Base-by-base conservation (phyloP, 2,797 vertebrate genomes). In the Pelobates cultripes region DNA sequence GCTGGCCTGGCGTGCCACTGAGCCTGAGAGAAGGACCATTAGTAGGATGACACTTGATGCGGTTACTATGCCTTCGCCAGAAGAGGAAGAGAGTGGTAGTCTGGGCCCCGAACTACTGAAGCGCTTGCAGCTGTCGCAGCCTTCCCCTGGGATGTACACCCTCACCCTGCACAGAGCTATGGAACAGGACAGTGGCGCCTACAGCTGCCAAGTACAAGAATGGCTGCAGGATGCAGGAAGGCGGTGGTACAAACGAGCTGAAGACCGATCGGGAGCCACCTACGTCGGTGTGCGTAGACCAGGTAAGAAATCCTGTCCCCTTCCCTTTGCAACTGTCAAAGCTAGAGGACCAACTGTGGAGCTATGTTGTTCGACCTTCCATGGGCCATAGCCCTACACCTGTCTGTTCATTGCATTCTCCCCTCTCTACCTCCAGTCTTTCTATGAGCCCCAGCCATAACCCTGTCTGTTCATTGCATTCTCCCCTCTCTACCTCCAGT, bases 151-250 rank as follows among this genome's bases (percentile, higher is more conserved):
- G 0, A 87, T 90, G 51, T 94, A 88, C 86, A 87, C 92, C 40
- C 95, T 99, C 82, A 96, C 94, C 3, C 92, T 99, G 82, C 96
- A 96, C 88, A 92, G 95, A 0, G 92, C 94, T 0, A 96, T 96
- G 0, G 94, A 93, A 87, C 93, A 93, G 78, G 97, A 99, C 86
- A 97, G 95, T 0, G 98, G 97, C 0, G 85, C 89, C 44, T 95
- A 95, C 0, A 74, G 90, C 87, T 95, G 94, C 87, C 89, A 84
- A 0, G 92, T 95, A 81, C 93, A 95, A 81, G 94, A 94, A 79
- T 94, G 94, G 94, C 88, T 94, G 12, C 89, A 89, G 0, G 90
- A 93, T 85, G 92, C 93, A 55, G 63, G 87, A 0, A 89, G 91
- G 0, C 43, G 66, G 71, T 94, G 94, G 94, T 94, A 94, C 72